Conservation (phyloP, 30 jellyfish, hydroid and myxozoan species). For the Chrysaora quinquecirrha region DNA sequence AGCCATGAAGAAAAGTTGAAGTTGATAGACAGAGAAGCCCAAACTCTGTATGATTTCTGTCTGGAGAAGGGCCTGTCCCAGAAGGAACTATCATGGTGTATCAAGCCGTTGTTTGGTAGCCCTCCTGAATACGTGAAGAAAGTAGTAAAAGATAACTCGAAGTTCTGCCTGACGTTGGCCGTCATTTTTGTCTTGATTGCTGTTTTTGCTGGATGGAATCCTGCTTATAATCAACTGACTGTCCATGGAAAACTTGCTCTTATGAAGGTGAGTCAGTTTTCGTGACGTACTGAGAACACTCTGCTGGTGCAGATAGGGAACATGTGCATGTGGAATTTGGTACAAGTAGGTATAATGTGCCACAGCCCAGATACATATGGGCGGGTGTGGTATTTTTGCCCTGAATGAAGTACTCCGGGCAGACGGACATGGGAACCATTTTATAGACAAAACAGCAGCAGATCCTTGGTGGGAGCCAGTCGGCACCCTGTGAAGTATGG, state of each 20-base stretch:
- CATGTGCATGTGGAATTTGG: no score
- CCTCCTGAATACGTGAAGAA: slow-evolving; percentile 48
- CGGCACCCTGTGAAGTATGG: no score
- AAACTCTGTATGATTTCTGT: slow-evolving; percentile 65
- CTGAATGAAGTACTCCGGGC: no score
- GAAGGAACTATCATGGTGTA: slow-evolving; percentile 52
- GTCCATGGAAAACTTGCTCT: slow-evolving; percentile 67
- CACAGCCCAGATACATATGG: no score
- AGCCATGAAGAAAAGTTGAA: slow-evolving; percentile 61
- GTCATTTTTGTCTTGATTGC: slow-evolving; percentile 31
- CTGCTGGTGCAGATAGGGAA: no score
- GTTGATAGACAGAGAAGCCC: slow-evolving; percentile 65
- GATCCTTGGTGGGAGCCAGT: no score
- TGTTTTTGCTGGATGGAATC: slow-evolving; percentile 43
- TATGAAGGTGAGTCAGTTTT: slow-evolving; percentile 60
- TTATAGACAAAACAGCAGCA: no score
- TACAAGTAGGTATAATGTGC: no score
- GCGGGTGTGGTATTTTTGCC: no score
- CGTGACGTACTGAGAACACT: no score
- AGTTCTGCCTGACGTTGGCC: slow-evolving; percentile 23
- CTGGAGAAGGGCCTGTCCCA: slow-evolving; percentile 54
- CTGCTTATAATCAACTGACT: slow-evolving; percentile 59
- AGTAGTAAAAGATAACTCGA: slow-evolving; percentile 43
- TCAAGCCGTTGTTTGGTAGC: slow-evolving; percentile 50
- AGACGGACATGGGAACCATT: no score